These are phyloP conservation scores for Sternotherus odoratus DNA, from an alignment of 2,797 vertebrate species.

Conservation along the genomic window DNA sequence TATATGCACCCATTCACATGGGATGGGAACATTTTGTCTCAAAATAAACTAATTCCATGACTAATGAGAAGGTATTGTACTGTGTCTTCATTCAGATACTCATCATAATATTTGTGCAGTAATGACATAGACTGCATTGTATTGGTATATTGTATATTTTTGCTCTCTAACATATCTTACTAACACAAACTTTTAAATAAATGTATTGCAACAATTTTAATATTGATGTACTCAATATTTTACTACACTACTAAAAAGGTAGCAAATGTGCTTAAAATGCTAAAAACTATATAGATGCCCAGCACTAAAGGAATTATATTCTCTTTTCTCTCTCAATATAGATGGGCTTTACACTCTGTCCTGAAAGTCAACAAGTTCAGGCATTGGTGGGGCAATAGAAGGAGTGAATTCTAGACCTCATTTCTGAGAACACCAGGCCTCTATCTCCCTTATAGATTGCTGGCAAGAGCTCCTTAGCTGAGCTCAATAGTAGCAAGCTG, in stretches of 20 bases:
- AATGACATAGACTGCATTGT: fast-evolving
- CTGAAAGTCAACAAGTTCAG: not conserved
- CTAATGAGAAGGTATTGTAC: not conserved
- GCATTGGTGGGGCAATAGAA: fast-evolving
- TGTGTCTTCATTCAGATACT: not conserved
- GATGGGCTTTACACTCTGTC: fast-evolving
- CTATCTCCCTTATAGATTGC: not conserved
- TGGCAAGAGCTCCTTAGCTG: not conserved
- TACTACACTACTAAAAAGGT: not conserved
- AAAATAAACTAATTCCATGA: not conserved
- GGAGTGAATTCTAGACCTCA: not conserved
- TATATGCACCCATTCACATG: not conserved
- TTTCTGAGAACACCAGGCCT: fast-evolving
- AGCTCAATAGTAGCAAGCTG: not conserved
- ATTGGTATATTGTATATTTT: not conserved
- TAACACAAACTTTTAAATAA: not conserved
- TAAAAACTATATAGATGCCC: not conserved
- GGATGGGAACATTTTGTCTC: not conserved
- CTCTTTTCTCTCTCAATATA: not conserved
- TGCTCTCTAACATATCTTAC: not conserved
- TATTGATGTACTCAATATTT: not conserved
- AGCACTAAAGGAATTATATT: not conserved
- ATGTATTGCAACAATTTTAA: not conserved
- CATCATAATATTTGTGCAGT: not conserved
- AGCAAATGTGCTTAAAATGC: not conserved